Percentiles rank a stretch among this genome's conserved stretches.
Evolutionary conservation across 2,113 vertebrate genomes (phyloP).

Genomic region (Pterophyllum scalare): DNA sequence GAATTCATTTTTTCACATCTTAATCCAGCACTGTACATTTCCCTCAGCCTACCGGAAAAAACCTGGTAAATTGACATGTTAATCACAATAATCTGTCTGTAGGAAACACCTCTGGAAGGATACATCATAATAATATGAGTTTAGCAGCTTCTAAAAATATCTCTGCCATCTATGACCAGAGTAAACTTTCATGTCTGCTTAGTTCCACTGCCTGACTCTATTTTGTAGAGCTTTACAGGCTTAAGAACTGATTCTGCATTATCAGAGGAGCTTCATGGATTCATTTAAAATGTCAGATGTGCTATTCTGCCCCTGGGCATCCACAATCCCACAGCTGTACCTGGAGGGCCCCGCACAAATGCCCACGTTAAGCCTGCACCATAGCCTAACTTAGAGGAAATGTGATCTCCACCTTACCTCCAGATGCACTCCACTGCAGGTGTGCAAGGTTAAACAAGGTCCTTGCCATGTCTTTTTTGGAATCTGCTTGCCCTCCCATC

Average conservation of each 20-base stretch:
- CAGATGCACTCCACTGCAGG: slow-evolving; percentile 44
- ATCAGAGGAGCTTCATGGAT: slow-evolving; percentile 53
- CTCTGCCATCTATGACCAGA: slow-evolving; percentile 58
- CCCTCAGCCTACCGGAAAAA: neutral
- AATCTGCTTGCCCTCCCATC: slow-evolving; percentile 8
- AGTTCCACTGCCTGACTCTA: slow-evolving; percentile 77
- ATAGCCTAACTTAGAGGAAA: slow-evolving; percentile 52
- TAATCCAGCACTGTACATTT: neutral
- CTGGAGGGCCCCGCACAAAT: slow-evolving; percentile 45
- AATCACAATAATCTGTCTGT: slow-evolving; percentile 37
- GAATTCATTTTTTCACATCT: neutral
- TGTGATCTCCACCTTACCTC: slow-evolving; percentile 59
- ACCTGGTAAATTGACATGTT: slow-evolving; percentile 16
- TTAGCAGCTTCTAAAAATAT: slow-evolving; percentile 73
- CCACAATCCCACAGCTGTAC: slow-evolving; percentile 66
- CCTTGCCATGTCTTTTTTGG: slow-evolving; percentile 1
- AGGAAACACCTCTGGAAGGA: slow-evolving; percentile 54
- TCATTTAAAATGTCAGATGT: slow-evolving; percentile 62
- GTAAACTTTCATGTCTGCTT: slow-evolving; percentile 78
- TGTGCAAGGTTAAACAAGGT: slow-evolving; percentile 20
- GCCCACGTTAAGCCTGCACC: slow-evolving; percentile 36
- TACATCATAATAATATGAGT: slow-evolving; percentile 63
- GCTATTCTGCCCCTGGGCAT: slow-evolving; percentile 56
- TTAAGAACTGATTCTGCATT: slow-evolving; percentile 61
- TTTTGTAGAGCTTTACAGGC: slow-evolving; percentile 71